Evolutionary conservation across 2,113 vertebrate species (phyloP).

Genomic region (Callopanchax toddi): DNA sequence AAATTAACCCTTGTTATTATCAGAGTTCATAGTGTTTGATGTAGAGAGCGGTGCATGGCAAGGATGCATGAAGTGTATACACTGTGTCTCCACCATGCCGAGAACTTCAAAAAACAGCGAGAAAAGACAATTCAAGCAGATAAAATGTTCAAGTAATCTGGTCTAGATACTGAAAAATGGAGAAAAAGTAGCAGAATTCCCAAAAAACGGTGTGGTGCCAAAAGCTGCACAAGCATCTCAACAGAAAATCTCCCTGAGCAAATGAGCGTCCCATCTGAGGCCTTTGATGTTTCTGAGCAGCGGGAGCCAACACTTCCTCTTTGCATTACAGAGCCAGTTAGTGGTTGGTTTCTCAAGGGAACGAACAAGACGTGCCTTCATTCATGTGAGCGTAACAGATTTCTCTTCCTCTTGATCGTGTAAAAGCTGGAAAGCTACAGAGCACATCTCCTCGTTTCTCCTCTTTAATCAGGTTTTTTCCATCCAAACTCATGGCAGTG

Average conservation of each 20-base stretch:
- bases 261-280: conserved; percentile 66
- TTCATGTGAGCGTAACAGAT: conserved; percentile 45
- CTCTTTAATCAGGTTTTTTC: neutral
- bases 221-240: conserved; percentile 66
- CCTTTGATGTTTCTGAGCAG: conserved; percentile 71
- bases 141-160: conserved; percentile 3
- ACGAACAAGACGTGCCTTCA: conserved; percentile 62
- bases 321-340: conserved; percentile 69
- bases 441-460: neutral
- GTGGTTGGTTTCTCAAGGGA: conserved; percentile 58
- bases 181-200: conserved; percentile 29
- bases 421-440: neutral
- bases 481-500: neutral
- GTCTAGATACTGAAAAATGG: neutral
- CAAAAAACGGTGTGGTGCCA: conserved; percentile 62
- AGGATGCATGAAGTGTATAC: conserved; percentile 36
- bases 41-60: conserved; percentile 43
- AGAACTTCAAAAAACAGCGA: conserved; percentile 16
- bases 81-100: conserved; percentile 16
- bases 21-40: conserved; percentile 59
- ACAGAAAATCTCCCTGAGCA: conserved; percentile 68
- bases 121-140: conserved; percentile 2
- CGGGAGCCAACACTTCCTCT: conserved; percentile 69
- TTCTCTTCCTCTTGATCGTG: conserved; percentile 3
- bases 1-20: conserved; percentile 45